Evolutionary conservation across 2,113 vertebrate genomes (phyloP).

Genomic region (Triplophysa siluroides): DNA sequence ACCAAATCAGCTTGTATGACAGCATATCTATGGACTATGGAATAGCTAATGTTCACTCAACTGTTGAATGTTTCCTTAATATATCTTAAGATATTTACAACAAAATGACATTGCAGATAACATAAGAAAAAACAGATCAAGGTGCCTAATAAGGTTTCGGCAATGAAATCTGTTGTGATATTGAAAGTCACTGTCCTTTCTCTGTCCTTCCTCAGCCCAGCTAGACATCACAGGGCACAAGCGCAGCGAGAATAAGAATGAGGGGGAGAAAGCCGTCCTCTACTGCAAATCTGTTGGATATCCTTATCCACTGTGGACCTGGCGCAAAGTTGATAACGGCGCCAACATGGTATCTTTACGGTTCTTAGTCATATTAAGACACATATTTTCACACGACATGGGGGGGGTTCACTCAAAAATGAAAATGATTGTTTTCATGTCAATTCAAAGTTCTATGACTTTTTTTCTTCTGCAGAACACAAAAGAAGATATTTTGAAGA

Average conservation of each 20-base stretch:
- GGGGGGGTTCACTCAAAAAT: background rate
- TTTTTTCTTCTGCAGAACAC: no score
- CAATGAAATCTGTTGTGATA: constrained; percentile 4
- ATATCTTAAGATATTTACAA: background rate
- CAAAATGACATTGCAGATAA: background rate
- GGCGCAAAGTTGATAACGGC: constrained; percentile 83
- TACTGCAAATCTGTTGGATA: constrained; percentile 95
- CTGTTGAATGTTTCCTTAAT: background rate
- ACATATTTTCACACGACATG: no score
- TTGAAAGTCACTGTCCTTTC: background rate
- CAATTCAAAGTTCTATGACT: no score
- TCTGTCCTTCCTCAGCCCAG: constrained; percentile 70
- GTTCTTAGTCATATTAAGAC: no score
- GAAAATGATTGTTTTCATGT: no score
- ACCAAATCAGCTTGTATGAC: background rate
- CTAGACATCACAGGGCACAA: constrained; percentile 93
- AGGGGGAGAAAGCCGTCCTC: constrained; percentile 87
- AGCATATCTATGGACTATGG: background rate
- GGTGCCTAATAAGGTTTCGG: background rate
- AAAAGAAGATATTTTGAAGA: no score
- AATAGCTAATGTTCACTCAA: background rate
- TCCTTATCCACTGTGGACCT: constrained; percentile 88
- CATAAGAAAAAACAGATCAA: background rate
- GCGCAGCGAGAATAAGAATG: constrained; percentile 95
- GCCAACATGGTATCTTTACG: constrained; percentile 72